Evolutionary conservation across 2,113 vertebrate species (phyloP), one percentile per base, ranked within the genome.

Genomic region (Gnathonemus echidnorhynchus): DNA sequence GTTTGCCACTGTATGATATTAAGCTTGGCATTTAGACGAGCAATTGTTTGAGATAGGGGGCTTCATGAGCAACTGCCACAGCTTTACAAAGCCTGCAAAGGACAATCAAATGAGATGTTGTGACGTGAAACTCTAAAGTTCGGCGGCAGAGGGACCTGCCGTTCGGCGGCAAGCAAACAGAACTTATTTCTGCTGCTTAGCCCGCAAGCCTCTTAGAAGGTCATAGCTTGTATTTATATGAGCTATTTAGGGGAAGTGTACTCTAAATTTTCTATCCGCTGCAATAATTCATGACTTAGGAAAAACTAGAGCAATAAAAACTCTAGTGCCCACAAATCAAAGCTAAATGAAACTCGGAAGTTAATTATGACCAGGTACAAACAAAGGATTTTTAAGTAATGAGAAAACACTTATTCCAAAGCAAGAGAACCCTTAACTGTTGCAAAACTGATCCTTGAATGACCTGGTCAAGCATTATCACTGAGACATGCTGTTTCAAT

Each of bases 111-210:
- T 85, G 86, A 19, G 49, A 56, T 48, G 31, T 56, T 39, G 17
- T 56, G 27, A 53, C 8, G n/a, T 53, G 11, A 53, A 53, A 56
- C 5, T 87, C 1, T 39, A 35, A 87, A 35, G 31, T 50, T 27
- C 5, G 3, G 27, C 21, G 17, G 2, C 9, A 27, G 9, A 87
- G 86, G 15, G 19, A 87, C 50, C 31, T 27, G 86, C 31, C 17
- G 50, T 17, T 39, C 31, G 53, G 86, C 15, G 3, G 31, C 45
- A 48, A 85, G 27, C 86, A 87, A 87, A 87, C 31, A 56, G 48
- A 53, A 87, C 86, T 50, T 31, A 50, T 87, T 24, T 87, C 86
- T 85, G 39, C 45, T 85, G 83, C 83, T 85, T 80, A 77, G 15
- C 84, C 42, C 84, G 27, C 84, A 86, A 80, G 13, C 46, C 48